These are phyloP conservation scores for Ictalurus punctatus DNA, from an alignment of 2,113 vertebrate genomes.

Conservation along the genomic window DNA sequence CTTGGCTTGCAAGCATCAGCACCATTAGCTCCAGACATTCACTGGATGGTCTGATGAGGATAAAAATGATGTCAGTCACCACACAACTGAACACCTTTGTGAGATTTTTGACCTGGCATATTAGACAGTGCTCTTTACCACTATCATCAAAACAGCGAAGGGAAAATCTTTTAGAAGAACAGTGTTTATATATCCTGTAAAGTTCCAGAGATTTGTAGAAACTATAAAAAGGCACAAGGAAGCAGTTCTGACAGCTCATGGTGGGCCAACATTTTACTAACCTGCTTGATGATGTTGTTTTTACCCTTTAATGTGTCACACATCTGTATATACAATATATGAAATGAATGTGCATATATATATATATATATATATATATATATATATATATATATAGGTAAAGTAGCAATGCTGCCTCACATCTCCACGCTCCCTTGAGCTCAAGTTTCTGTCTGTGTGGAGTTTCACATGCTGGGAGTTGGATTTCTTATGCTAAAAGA, in stretches of 20 bases:
- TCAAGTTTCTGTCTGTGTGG: not conserved
- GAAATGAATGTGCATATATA: not conserved
- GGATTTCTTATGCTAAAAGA: too few relatives aligned
- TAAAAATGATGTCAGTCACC: not conserved
- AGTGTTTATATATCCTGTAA: not conserved
- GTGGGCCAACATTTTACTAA: not conserved
- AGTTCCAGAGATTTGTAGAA: not conserved
- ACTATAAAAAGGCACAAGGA: not conserved
- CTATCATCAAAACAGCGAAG: not conserved
- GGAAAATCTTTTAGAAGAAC: not conserved
- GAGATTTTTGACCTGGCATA: not conserved
- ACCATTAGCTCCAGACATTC: slow-evolving; percentile 62
- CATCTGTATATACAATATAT: not conserved
- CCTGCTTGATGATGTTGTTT: too few relatives aligned
- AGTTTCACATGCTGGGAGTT: not conserved
- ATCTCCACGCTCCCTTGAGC: not conserved
- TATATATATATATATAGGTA: too few relatives aligned
- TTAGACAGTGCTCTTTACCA: not conserved
- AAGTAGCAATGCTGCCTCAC: not conserved
- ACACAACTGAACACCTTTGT: not conserved
- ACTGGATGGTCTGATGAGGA: not conserved
- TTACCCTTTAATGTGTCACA: not conserved
- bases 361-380: too few relatives aligned
- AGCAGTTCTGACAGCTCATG: not conserved
- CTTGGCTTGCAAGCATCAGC: slow-evolving; percentile 67